phyloP scores from a whole-genome alignment of 1,140 invertebrate genomes.

The Drosophila micromelanica region DNA sequence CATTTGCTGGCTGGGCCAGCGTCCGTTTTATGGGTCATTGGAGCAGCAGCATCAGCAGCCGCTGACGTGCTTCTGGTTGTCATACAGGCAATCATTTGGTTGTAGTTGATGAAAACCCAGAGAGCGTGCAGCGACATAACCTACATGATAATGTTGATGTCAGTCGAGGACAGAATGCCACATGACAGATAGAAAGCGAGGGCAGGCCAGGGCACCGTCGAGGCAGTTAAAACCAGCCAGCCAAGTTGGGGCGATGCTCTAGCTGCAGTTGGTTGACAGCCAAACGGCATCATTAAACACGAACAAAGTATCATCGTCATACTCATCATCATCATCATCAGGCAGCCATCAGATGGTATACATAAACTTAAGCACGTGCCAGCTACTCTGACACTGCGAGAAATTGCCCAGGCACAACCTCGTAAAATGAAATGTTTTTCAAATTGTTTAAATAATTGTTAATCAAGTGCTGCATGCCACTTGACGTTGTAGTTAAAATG shows the following conservation, averaged over 20 bases:
- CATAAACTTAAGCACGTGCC: conserved; percentile 73
- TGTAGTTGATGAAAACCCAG: conserved; percentile 71
- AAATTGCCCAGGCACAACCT: conserved; percentile 27
- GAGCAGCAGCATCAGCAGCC: conserved; percentile 50
- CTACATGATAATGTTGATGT: conserved; percentile 64
- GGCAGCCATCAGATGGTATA: conserved; percentile 54
- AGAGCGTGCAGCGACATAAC: conserved; percentile 64
- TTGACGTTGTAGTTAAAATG: neutral
- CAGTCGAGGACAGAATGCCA: conserved; percentile 30
- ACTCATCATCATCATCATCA: conserved; percentile 49
- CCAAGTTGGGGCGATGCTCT: conserved; percentile 46
- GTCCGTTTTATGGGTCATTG: conserved; percentile 80
- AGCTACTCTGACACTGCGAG: conserved; percentile 34
- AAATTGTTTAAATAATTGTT: conserved; percentile 26
- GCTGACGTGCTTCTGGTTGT: conserved; percentile 39
- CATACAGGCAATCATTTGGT: conserved; percentile 46
- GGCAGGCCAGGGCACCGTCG: neutral
- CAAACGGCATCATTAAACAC: conserved; percentile 81
- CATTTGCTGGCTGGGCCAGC: conserved; percentile 28
- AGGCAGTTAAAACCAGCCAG: conserved; percentile 26
- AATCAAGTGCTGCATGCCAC: conserved; percentile 18
- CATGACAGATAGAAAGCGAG: neutral
- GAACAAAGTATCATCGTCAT: conserved; percentile 74
- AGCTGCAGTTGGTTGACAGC: conserved; percentile 47
- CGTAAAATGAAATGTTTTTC: conserved; percentile 7